phyloP scores from a whole-genome alignment of 2,113 vertebrate genomes.

The Fukomys damarensis region DNA sequence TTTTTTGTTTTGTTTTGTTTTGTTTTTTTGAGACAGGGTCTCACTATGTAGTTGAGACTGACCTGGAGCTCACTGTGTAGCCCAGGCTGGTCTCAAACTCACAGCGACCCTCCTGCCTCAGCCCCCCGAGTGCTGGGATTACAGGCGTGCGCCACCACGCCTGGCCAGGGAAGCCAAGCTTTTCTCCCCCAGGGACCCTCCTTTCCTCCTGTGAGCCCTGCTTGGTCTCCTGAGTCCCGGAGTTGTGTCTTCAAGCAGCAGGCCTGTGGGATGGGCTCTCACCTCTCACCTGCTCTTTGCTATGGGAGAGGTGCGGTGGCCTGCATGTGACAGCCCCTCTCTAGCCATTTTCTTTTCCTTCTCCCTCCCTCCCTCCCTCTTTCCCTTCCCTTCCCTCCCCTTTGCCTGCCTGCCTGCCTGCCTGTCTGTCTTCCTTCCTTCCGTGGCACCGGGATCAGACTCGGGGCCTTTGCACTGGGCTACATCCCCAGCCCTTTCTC shows the following conservation, averaged over 20 bases:
- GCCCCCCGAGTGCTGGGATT: too few relatives aligned
- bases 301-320: background rate
- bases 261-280: background rate
- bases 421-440: background rate
- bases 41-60: background rate
- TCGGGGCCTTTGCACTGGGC: background rate
- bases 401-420: too few relatives aligned
- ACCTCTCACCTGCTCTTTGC: background rate
- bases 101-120: too few relatives aligned
- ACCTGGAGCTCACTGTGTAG: background rate
- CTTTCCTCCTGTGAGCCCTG: background rate
- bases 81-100: background rate
- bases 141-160: too few relatives aligned
- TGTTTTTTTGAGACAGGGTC: background rate
- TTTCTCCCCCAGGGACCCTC: conserved; percentile 28
- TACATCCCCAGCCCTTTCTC: background rate
- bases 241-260: background rate
- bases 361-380: background rate
- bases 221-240: background rate
- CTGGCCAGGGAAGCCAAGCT: too few relatives aligned
- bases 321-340: conserved; percentile 74
- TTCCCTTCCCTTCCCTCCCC: too few relatives aligned
- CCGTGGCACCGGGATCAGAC: background rate
- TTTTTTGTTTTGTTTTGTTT: too few relatives aligned
- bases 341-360: background rate